These are phyloP conservation scores for Microtus oregoni DNA, from an alignment of 2,113 vertebrate species.

Conservation along the genomic window DNA sequence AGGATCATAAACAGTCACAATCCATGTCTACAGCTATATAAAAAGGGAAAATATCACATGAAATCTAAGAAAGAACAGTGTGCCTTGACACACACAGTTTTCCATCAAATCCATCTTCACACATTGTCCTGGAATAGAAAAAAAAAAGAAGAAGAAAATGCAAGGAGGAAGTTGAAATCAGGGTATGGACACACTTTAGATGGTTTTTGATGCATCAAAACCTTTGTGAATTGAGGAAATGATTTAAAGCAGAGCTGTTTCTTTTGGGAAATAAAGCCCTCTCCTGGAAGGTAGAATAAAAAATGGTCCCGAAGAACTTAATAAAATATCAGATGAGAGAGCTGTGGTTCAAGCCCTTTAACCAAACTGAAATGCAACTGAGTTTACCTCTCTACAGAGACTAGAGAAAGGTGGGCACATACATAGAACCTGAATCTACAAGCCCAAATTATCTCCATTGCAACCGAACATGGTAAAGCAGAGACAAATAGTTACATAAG, in stretches of 20 bases:
- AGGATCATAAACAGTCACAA: background rate
- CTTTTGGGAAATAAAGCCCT: slow-evolving; percentile 48
- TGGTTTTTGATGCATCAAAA: background rate
- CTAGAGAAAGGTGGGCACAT: background rate
- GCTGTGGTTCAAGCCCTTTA: background rate
- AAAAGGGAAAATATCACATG: background rate
- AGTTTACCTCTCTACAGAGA: background rate
- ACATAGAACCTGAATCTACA: background rate
- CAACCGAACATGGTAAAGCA: background rate
- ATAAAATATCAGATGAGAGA: slow-evolving; percentile 12
- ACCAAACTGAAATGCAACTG: background rate
- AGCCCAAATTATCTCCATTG: background rate
- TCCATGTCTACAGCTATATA: background rate
- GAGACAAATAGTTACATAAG: no score
- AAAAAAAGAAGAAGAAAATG: background rate
- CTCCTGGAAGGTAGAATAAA: background rate
- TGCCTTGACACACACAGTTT: background rate
- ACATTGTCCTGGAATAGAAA: background rate
- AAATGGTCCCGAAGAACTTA: background rate
- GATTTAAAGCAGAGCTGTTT: slow-evolving; percentile 12
- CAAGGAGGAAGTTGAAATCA: background rate
- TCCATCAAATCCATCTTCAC: background rate
- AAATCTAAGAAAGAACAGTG: background rate
- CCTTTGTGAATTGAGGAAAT: slow-evolving; percentile 16
- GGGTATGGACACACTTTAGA: background rate